Percentiles rank a stretch among this genome's conserved stretches.
Evolutionary conservation across 2,888 invertebrate genomes (phyloP).

Genomic region (Apomyelois bistriatella): DNA sequence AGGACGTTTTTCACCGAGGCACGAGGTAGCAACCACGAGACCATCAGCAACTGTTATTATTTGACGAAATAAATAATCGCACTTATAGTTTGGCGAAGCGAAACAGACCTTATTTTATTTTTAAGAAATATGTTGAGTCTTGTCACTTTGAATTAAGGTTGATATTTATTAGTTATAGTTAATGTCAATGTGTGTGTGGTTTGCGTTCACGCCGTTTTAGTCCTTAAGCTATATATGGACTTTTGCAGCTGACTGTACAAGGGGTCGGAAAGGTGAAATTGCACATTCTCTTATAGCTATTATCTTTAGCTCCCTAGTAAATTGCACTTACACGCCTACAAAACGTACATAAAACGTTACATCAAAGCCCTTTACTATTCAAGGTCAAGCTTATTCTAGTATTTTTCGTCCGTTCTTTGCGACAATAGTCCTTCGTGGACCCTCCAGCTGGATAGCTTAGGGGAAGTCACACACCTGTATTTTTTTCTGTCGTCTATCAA

Average conservation of each 20-base stretch:
- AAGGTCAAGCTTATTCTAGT: slow-evolving; percentile 23
- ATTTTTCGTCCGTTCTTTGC: not conserved
- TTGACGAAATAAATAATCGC: too few species aligned
- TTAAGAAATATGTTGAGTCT: too few species aligned
- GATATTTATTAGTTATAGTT: too few species aligned
- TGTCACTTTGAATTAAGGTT: too few species aligned
- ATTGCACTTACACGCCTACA: slow-evolving; percentile 29
- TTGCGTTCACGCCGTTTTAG: too few species aligned
- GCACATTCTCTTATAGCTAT: slow-evolving; percentile 29
- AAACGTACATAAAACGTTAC: slow-evolving; percentile 24
- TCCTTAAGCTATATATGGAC: too few species aligned
- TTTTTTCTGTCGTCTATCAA: not conserved
- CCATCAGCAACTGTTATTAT: too few species aligned
- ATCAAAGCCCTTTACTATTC: slow-evolving; percentile 31
- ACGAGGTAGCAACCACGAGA: too few species aligned
- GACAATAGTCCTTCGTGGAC: not conserved
- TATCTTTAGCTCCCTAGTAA: slow-evolving; percentile 26
- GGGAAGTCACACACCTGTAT: not conserved
- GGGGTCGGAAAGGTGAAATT: slow-evolving; percentile 32
- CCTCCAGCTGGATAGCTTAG: not conserved
- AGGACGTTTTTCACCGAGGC: too few species aligned
- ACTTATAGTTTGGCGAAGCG: too few species aligned
- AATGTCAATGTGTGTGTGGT: too few species aligned
- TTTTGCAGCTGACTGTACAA: slow-evolving; percentile 7
- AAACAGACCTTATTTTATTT: too few species aligned